phyloP scores from a whole-genome alignment of 2,797 vertebrate genomes.

The Chrosomus eos region DNA sequence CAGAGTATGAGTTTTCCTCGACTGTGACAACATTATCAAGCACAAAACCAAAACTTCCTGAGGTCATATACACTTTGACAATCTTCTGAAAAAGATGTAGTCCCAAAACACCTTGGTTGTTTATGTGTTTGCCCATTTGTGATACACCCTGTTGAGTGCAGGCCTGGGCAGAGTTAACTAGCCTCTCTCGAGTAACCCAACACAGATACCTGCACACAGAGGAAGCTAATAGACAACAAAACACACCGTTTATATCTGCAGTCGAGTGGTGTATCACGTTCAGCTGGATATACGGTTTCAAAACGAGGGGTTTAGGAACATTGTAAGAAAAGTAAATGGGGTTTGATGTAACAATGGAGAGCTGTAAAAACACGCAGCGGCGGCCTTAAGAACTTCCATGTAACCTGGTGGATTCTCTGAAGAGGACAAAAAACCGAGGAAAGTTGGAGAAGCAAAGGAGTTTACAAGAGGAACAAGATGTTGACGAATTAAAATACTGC shows the following conservation, averaged over 20 bases:
- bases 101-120: slow-evolving; percentile 4
- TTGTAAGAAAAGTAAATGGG: background rate
- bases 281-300: background rate
- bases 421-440: slow-evolving; percentile 47
- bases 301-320: slow-evolving; percentile 17
- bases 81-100: background rate
- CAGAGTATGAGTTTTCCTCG: background rate
- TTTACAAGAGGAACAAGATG: background rate
- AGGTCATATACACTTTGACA: background rate
- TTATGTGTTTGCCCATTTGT: slow-evolving; percentile 29
- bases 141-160: slow-evolving; percentile 30
- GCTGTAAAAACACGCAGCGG: slow-evolving; percentile 38
- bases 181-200: slow-evolving; percentile 35
- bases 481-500: background rate
- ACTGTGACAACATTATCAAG: slow-evolving; percentile 1
- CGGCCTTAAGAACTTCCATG: slow-evolving; percentile 47
- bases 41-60: background rate
- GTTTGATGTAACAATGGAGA: slow-evolving; percentile 34
- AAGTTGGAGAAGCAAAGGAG: slow-evolving; percentile 24
- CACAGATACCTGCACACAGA: slow-evolving; percentile 39
- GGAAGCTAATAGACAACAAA: slow-evolving; percentile 26
- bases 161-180: slow-evolving; percentile 37
- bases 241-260: slow-evolving; percentile 16
- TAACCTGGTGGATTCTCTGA: slow-evolving; percentile 48
- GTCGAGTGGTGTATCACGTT: background rate